Evolutionary conservation across 2,113 vertebrate species (phyloP).

Genomic region (Aix galericulata): DNA sequence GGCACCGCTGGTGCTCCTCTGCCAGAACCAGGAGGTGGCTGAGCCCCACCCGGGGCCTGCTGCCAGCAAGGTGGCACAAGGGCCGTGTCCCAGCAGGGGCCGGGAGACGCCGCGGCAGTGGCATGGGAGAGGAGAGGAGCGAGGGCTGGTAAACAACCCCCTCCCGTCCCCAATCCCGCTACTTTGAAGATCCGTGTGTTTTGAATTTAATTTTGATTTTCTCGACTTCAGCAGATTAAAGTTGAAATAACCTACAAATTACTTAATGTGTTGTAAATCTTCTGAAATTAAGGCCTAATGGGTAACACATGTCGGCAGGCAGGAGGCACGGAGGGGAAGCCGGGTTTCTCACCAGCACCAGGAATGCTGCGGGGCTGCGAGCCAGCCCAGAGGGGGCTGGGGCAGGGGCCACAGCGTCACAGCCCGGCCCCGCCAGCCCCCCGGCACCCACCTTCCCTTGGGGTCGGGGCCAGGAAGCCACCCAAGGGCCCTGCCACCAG

Average conservation of each 20-base stretch:
- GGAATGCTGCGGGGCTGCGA: slow-evolving; percentile 44
- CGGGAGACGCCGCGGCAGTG: not conserved
- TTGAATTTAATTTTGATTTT: slow-evolving; percentile 87
- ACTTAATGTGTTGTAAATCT: slow-evolving; percentile 91
- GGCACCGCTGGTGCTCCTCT: not conserved
- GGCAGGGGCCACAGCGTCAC: not conserved
- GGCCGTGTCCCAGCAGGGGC: not conserved
- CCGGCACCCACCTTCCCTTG: not conserved
- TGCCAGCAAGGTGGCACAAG: not conserved
- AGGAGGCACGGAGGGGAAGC: slow-evolving; percentile 65
- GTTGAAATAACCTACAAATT: slow-evolving; percentile 92
- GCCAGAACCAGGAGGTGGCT: not conserved
- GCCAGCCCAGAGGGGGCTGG: slow-evolving; percentile 6
- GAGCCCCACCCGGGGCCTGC: not conserved
- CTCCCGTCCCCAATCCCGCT: slow-evolving; percentile 56
- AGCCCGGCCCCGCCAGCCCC: not conserved
- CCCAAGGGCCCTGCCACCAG: not conserved
- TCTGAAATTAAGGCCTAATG: slow-evolving; percentile 87
- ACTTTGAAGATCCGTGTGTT: slow-evolving; percentile 83
- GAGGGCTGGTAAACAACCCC: slow-evolving; percentile 44
- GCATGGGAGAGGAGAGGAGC: not conserved
- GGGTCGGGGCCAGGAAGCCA: not conserved
- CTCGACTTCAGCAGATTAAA: slow-evolving; percentile 86
- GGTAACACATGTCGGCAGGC: slow-evolving; percentile 84
- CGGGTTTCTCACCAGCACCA: slow-evolving; percentile 38